Percentiles rank a stretch among this genome's conserved stretches.
These are phyloP conservation scores for Dendrocincla tyrannina DNA, from an alignment of 2,797 vertebrate genomes.

Conservation along the genomic window DNA sequence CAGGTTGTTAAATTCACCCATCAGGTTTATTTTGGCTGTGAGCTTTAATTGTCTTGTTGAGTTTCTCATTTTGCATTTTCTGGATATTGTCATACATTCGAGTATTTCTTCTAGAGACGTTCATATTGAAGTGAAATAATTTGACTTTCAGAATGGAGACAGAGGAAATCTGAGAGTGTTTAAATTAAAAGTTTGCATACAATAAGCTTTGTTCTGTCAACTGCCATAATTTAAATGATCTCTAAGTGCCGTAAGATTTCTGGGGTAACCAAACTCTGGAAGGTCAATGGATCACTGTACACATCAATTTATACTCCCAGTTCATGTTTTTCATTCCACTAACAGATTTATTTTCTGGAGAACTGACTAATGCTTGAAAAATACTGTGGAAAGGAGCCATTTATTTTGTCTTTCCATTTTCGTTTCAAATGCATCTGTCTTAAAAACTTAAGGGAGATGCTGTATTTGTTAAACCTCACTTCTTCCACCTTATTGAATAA, in stretches of 20 bases:
- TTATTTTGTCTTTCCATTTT: not conserved
- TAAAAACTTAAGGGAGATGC: not conserved
- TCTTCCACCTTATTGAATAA: not conserved
- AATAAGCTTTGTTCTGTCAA: not conserved
- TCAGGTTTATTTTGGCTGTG: not conserved
- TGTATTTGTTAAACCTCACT: not conserved
- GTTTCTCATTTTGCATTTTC: not conserved
- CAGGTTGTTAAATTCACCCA: not conserved
- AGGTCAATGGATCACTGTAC: not conserved
- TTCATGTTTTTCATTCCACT: conserved; percentile 21
- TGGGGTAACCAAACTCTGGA: not conserved
- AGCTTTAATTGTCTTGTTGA: not conserved
- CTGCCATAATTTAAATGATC: not conserved
- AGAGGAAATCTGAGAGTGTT: not conserved
- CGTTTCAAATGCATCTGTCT: not conserved
- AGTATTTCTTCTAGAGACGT: conserved; percentile 10
- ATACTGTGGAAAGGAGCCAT: not conserved
- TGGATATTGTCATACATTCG: not conserved
- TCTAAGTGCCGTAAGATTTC: not conserved
- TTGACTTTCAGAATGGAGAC: not conserved
- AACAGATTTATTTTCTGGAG: not conserved
- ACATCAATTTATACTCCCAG: not conserved
- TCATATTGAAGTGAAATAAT: conserved; percentile 5
- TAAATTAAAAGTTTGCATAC: not conserved
- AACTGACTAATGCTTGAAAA: conserved; percentile 1